These are phyloP conservation scores for Perognathus longimembris DNA, from an alignment of 2,113 vertebrate genomes.

Conservation along the genomic window DNA sequence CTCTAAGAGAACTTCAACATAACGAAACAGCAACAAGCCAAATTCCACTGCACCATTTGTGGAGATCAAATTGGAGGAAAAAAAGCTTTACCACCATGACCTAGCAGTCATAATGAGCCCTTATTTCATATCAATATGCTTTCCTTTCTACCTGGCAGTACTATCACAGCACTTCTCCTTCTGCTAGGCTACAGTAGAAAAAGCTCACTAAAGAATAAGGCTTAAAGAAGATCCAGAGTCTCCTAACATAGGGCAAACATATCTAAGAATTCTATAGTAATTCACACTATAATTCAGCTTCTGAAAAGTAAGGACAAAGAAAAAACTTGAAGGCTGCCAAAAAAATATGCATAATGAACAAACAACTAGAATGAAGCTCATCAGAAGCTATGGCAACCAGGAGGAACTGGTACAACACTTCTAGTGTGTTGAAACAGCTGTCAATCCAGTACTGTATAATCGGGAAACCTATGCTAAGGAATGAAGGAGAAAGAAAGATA, in stretches of 20 bases:
- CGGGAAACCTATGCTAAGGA: not conserved
- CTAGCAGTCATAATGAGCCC: not conserved
- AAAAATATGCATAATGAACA: not conserved
- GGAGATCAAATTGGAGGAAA: not conserved
- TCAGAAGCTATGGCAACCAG: not conserved
- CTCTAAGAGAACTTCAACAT: not conserved
- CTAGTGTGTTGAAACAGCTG: not conserved
- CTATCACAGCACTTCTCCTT: not conserved
- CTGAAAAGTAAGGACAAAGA: not conserved
- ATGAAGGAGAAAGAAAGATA: not conserved
- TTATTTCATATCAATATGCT: not conserved
- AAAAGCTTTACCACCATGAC: not conserved
- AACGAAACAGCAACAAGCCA: not conserved
- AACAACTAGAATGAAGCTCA: not conserved
- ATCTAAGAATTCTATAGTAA: not conserved
- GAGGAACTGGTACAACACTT: not conserved
- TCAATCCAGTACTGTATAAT: not conserved
- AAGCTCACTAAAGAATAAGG: not conserved
- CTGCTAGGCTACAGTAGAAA: not conserved
- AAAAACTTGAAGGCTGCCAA: not conserved
- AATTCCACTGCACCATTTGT: not conserved
- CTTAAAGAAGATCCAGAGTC: not conserved
- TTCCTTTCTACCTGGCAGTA: not conserved
- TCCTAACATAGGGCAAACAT: not conserved
- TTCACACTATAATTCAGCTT: constrained; percentile 2